phyloP scores from a whole-genome alignment of 2,888 invertebrate species.

The Sclerodermus sp. region DNA sequence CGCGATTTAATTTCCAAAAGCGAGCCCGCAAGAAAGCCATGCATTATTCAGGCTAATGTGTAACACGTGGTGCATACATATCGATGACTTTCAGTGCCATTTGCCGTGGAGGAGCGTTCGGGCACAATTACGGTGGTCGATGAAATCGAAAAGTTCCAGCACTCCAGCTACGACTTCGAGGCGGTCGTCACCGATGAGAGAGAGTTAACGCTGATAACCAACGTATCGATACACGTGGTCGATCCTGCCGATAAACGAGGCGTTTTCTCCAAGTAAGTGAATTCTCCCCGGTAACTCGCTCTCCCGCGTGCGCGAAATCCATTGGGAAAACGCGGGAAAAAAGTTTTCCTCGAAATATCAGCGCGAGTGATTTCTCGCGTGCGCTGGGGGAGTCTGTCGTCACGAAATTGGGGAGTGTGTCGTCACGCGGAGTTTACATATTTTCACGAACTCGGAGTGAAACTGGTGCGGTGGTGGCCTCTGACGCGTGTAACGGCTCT shows the following conservation, averaged over 20 bases:
- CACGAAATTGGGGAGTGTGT: too few relatives aligned
- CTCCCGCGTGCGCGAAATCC: too few relatives aligned
- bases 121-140: constrained; percentile 86
- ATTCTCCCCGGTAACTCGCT: too few relatives aligned
- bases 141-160: constrained; percentile 69
- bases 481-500: background rate
- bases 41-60: constrained; percentile 19
- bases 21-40: background rate
- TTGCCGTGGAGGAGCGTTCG: constrained; percentile 85
- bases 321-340: too few relatives aligned
- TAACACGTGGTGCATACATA: constrained; percentile 23
- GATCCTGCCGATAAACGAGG: constrained; percentile 73
- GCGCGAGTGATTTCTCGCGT: too few relatives aligned
- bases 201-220: constrained; percentile 74
- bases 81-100: constrained; percentile 69
- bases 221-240: constrained; percentile 82
- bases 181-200: constrained; percentile 72
- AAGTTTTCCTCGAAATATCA: too few relatives aligned
- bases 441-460: too few relatives aligned
- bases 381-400: too few relatives aligned
- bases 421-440: too few relatives aligned
- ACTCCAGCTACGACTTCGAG: constrained; percentile 77
- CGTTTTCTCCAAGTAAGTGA: constrained; percentile 66
- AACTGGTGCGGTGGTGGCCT: too few relatives aligned
- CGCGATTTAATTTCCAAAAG: too few relatives aligned